Evolutionary conservation across 2,113 vertebrate species (phyloP).

Genomic region (Melospiza georgiana): DNA sequence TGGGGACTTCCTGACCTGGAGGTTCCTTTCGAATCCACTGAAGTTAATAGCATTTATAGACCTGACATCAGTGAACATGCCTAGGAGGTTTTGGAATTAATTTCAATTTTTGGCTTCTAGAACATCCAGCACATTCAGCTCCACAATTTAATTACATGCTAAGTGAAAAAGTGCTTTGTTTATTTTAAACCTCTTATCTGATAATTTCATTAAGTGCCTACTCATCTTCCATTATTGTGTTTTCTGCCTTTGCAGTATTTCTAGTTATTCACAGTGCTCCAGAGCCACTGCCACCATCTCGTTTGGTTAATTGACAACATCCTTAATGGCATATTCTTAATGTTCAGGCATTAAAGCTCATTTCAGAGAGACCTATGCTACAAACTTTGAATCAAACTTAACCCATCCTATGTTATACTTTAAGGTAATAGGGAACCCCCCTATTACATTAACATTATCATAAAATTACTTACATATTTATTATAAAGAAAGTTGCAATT

Average conservation of each 20-base stretch:
- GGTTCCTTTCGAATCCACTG: neutral
- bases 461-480: neutral
- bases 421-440: neutral
- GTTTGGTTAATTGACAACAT: neutral
- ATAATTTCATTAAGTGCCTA: slow-evolving; percentile 28
- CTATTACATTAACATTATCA: neutral
- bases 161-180: slow-evolving; percentile 41
- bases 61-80: neutral
- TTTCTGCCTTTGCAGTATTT: slow-evolving; percentile 26
- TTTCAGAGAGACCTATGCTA: neutral
- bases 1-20: neutral
- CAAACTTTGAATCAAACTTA: neutral
- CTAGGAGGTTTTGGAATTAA: neutral
- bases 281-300: neutral
- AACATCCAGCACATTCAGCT: slow-evolving; percentile 4
- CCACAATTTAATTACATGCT: slow-evolving; percentile 2
- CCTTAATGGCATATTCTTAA: neutral
- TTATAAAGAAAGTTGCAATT: neutral
- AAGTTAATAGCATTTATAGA: neutral
- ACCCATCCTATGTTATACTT: neutral
- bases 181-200: slow-evolving; percentile 30
- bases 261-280: neutral
- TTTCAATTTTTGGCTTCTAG: neutral
- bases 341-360: neutral
- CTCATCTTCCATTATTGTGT: slow-evolving; percentile 7